Evolutionary conservation across 2,888 invertebrate species (phyloP).

Genomic region (Polietes domitor): DNA sequence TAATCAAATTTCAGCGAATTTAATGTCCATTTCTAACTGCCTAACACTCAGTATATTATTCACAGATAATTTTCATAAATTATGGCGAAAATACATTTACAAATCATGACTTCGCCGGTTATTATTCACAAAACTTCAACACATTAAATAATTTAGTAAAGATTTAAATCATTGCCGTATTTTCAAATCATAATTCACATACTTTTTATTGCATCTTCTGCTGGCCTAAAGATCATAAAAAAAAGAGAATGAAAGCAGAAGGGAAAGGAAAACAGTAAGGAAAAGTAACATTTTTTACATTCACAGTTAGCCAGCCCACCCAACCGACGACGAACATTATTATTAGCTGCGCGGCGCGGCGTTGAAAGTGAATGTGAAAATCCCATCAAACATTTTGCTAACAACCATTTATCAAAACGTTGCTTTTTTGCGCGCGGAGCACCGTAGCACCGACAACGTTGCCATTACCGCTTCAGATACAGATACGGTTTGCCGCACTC

Average conservation of each 20-base stretch:
- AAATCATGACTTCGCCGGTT: background rate
- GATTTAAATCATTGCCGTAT: constrained; percentile 42
- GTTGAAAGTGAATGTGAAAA: constrained; percentile 53
- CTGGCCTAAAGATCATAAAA: constrained; percentile 21
- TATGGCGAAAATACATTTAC: background rate
- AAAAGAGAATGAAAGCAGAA: background rate
- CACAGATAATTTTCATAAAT: background rate
- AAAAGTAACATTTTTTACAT: background rate
- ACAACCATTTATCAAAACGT: constrained; percentile 59
- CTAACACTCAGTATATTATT: too few species aligned
- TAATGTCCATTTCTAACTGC: too few species aligned
- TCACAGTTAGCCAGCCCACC: background rate
- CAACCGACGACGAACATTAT: constrained; percentile 16
- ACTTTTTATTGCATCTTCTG: background rate
- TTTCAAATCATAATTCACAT: constrained; percentile 3
- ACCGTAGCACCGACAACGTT: background rate
- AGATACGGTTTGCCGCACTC: background rate
- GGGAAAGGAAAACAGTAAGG: background rate
- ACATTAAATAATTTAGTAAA: constrained; percentile 53
- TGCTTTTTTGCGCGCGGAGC: background rate
- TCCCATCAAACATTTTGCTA: constrained; percentile 54
- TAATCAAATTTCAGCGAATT: too few species aligned
- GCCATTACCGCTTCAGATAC: background rate
- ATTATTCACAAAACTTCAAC: constrained; percentile 30
- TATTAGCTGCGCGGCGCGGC: constrained; percentile 8